Conservation (phyloP, 2,888 invertebrate species). For the Spisula solida region DNA sequence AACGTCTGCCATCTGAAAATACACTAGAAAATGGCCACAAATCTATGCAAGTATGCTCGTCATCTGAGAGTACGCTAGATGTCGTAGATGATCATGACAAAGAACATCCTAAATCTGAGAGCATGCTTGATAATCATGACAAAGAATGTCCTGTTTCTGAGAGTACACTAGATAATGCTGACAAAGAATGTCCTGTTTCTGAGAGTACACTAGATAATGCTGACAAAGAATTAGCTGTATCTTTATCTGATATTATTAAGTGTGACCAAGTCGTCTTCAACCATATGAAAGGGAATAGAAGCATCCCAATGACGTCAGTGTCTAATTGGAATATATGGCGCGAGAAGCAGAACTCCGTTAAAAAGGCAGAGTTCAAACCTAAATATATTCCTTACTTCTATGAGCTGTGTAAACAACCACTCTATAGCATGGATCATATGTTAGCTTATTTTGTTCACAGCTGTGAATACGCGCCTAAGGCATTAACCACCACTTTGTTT, state of each 20-base stretch:
- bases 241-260: too few relatives aligned
- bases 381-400: slow-evolving; percentile 29
- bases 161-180: too few relatives aligned
- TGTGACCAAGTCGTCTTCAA: neutral
- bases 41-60: too few relatives aligned
- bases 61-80: too few relatives aligned
- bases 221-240: too few relatives aligned
- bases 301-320: slow-evolving; percentile 33
- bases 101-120: too few relatives aligned
- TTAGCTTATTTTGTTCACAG: slow-evolving; percentile 40
- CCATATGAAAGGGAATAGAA: slow-evolving; percentile 27
- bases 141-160: too few relatives aligned
- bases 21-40: neutral
- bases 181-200: too few relatives aligned
- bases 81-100: too few relatives aligned
- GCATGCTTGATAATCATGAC: too few relatives aligned
- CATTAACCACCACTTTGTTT: slow-evolving; percentile 42
- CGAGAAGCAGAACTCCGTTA: neutral
- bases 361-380: neutral
- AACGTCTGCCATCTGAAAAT: neutral
- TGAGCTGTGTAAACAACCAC: slow-evolving; percentile 26
- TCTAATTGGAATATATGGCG: slow-evolving; percentile 38
- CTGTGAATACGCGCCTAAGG: slow-evolving; percentile 40
- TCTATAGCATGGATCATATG: slow-evolving; percentile 22
- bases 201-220: too few relatives aligned